Conservation (phyloP, 2,797 vertebrate species). For the Aphelocoma californica region DNA sequence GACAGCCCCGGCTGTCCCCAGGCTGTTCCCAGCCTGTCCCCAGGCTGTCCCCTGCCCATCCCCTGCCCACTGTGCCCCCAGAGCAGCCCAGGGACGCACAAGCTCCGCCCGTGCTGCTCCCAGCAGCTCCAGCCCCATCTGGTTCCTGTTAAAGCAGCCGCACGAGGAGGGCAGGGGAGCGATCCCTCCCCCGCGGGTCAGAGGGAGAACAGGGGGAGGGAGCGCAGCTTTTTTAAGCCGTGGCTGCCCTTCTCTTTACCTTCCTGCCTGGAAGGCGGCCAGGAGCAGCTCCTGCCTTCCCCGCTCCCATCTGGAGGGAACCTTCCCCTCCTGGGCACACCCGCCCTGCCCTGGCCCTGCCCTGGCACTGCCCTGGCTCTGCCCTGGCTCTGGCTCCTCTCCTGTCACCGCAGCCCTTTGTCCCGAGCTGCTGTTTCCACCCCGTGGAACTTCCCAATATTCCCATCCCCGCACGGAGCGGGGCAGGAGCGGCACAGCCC, state of each 20-base stretch:
- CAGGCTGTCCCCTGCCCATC: background rate
- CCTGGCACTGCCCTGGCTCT: background rate
- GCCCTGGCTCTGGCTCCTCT: background rate
- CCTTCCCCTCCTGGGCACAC: conserved; percentile 45
- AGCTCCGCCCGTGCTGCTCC: background rate
- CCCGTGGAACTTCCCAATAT: accelerated
- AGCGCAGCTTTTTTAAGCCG: conserved; percentile 35
- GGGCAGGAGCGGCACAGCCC: accelerated
- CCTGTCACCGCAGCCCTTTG: background rate
- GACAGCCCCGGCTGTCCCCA: background rate
- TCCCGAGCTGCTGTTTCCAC: background rate
- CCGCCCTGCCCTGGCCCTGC: background rate
- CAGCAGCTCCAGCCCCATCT: conserved; percentile 47
- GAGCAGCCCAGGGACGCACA: background rate
- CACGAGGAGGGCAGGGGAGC: background rate
- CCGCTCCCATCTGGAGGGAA: conserved; percentile 74
- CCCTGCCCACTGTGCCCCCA: background rate
- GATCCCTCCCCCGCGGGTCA: background rate
- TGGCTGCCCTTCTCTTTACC: conserved; percentile 54
- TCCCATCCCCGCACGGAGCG: background rate
- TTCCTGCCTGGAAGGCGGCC: conserved; percentile 62
- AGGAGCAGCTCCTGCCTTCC: conserved; percentile 49
- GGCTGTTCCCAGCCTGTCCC: too few species aligned
- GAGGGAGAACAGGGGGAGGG: background rate
- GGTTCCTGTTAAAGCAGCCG: conserved; percentile 60